Conservation (phyloP, 2,888 invertebrate genomes). For the Corythucha ciliata region DNA sequence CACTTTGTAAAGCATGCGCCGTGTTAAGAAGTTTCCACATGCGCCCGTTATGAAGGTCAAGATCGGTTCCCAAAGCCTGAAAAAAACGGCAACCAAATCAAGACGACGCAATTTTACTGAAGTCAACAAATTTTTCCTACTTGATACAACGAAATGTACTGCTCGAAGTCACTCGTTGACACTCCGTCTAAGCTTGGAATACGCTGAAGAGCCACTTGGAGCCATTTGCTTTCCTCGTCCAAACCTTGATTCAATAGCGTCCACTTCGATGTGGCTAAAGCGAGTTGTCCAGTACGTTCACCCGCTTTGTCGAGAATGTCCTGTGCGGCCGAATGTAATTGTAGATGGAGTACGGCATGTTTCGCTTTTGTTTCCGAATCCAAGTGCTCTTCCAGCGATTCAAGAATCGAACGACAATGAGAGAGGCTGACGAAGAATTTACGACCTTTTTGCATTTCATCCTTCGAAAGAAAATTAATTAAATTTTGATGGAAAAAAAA, state of each 20-base stretch:
- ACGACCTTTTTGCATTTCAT: constrained; percentile 76
- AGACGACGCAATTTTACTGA: not conserved
- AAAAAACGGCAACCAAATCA: constrained; percentile 18
- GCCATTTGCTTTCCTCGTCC: constrained; percentile 73
- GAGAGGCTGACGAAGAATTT: constrained; percentile 82
- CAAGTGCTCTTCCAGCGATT: constrained; percentile 73
- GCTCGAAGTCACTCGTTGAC: constrained; percentile 73
- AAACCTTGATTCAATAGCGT: constrained; percentile 68
- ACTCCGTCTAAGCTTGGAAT: constrained; percentile 72
- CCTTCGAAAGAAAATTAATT: constrained; percentile 24
- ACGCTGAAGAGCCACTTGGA: constrained; percentile 72
- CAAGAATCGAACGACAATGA: constrained; percentile 75
- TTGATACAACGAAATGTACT: constrained; percentile 71
- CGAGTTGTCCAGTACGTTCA: constrained; percentile 70
- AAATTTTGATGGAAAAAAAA: not conserved
- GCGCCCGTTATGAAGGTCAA: constrained; percentile 70
- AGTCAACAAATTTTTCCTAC: constrained; percentile 34
- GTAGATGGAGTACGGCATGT: constrained; percentile 63
- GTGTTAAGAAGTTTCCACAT: constrained; percentile 62
- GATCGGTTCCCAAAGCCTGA: constrained; percentile 64
- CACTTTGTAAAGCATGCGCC: constrained; percentile 61
- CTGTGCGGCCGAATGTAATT: constrained; percentile 65
- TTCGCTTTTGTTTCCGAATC: constrained; percentile 67
- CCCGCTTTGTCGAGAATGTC: constrained; percentile 71
- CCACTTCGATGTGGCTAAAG: constrained; percentile 77